Evolutionary conservation across 2,888 invertebrate genomes (phyloP).

Genomic region (Platycnemis pennipes): DNA sequence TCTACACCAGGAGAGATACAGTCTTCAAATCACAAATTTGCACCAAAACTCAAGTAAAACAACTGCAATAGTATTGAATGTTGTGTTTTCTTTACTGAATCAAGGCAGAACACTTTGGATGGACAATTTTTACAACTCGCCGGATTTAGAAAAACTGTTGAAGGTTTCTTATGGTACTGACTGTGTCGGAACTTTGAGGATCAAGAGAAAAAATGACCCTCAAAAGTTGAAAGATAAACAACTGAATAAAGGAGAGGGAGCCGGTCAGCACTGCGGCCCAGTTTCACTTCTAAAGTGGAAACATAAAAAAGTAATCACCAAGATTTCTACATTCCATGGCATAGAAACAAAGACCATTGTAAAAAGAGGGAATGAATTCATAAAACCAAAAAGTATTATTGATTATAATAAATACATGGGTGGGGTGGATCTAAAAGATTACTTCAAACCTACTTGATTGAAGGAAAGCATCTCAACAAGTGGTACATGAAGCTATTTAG

Average conservation of each 20-base stretch:
- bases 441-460: slow-evolving; percentile 1
- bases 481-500: no score
- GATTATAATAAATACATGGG: slow-evolving; percentile 16
- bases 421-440: slow-evolving; percentile 18
- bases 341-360: background rate
- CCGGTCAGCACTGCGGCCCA: slow-evolving; percentile 10
- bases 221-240: slow-evolving; percentile 15
- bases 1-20: no score
- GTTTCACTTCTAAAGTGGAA: slow-evolving; percentile 17
- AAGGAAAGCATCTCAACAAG: background rate
- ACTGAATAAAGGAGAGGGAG: background rate
- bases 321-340: slow-evolving; percentile 14
- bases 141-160: background rate
- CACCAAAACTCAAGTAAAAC: no score
- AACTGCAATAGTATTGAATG: no score
- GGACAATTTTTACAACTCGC: slow-evolving; percentile 23
- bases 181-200: slow-evolving; percentile 24
- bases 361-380: background rate
- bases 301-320: background rate
- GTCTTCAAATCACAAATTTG: no score
- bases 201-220: background rate
- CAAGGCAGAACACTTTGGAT: slow-evolving; percentile 1
- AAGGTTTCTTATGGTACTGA: background rate
- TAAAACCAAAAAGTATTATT: background rate
- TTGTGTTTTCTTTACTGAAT: background rate